phyloP scores from a whole-genome alignment of 2,797 vertebrate genomes.

The Dendrocincla fuliginosa region DNA sequence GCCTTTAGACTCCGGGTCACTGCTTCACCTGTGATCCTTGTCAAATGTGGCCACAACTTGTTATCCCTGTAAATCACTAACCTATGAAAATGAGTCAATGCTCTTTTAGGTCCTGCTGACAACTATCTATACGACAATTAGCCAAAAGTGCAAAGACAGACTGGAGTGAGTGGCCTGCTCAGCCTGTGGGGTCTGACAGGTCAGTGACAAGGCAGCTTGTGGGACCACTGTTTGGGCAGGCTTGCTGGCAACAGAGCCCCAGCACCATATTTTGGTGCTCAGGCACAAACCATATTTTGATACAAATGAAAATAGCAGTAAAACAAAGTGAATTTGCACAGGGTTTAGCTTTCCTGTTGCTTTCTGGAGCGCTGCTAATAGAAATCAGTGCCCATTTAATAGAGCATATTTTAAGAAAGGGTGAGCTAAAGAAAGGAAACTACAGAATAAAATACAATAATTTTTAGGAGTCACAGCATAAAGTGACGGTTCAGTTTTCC shows the following conservation, averaged over 20 bases:
- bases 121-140: neutral
- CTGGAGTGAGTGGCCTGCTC: neutral
- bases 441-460: neutral
- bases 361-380: neutral
- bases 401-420: neutral
- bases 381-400: neutral
- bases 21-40: conserved; percentile 26
- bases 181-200: fast-evolving
- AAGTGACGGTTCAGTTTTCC: neutral
- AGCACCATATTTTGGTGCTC: neutral
- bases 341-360: neutral
- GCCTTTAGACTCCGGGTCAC: neutral
- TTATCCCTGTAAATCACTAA: neutral
- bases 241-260: neutral
- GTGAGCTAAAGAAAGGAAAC: neutral
- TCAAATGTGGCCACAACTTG: neutral
- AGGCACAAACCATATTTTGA: neutral
- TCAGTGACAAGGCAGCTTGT: neutral
- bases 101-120: neutral
- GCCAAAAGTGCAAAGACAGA: neutral
- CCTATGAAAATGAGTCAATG: neutral
- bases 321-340: neutral
- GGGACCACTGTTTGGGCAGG: neutral
- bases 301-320: neutral
- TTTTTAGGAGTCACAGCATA: neutral